Evolutionary conservation across 1,140 invertebrate species (phyloP), one percentile per base, ranked within the genome.

Genomic region (Sweltsa coloradensis): DNA sequence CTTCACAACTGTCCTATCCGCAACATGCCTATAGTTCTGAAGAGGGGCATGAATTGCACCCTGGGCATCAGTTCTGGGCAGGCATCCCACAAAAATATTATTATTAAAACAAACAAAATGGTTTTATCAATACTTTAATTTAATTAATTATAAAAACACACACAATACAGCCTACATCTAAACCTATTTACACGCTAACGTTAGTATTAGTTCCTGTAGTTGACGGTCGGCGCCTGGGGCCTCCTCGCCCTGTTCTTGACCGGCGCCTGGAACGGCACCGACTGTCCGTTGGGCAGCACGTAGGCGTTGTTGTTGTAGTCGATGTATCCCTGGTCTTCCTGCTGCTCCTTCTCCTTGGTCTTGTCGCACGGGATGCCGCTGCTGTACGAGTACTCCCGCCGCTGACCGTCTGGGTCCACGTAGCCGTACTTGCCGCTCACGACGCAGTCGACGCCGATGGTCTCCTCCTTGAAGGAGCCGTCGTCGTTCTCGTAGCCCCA

Each of bases 401-500:
- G 74, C 29, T 78, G 56, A 53, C 84, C 84, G 55, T 88, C 85
- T 0, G 84, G 84, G 65, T 88, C 85, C 23, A 85, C 70, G 63
- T 87, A 89, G 23, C 85, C 85, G 55, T 87, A 89, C 58, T 83
- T 85, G 34, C 85, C 85, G 26, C 79, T 70, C 4, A 83, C 86
- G 31, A 88, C 70, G 59, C 85, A 88, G 57, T 88, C 83, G 13
- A 75, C 68, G 42, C 85, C 85, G 53, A 87, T 84, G 5, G 77
- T 74, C 63, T 89, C 85, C 59, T 89, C 85, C 58, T 89, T 89
- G 60, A 80, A 85, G 2, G 73, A 73, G 11, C 81, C 81, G 56
- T 84, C 81, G 47, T 87, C 84, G 58, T 87, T 88, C 67, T 87
- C 84, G 57, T 82, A 88, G 40, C 85, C 85, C 85, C 85, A 89